Evolutionary conservation across 1,140 invertebrate genomes (phyloP).

Genomic region (Whitmania pigra): DNA sequence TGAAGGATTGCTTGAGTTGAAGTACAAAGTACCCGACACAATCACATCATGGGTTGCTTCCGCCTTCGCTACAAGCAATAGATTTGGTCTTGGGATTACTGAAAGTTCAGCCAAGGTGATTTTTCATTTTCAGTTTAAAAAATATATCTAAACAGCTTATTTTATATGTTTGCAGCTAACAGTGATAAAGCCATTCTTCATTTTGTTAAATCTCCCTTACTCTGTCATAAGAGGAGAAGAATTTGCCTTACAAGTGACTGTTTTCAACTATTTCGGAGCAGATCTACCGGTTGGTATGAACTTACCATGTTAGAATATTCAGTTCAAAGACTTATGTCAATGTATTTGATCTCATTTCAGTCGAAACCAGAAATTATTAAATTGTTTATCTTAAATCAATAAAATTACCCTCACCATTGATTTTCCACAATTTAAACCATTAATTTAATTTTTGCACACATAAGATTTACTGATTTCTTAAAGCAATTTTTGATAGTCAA

Average conservation of each 20-base stretch:
- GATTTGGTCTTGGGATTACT: constrained; percentile 69
- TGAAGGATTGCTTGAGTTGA: constrained; percentile 46
- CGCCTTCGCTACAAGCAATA: constrained; percentile 75
- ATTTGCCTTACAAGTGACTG: constrained; percentile 71
- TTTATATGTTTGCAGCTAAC: constrained; percentile 48
- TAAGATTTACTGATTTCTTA: no score
- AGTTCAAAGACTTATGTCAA: not conserved
- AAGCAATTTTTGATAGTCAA: no score
- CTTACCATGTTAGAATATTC: not conserved
- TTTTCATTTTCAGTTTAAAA: not conserved
- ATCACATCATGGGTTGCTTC: constrained; percentile 84
- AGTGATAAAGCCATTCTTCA: constrained; percentile 76
- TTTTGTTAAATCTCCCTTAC: constrained; percentile 73
- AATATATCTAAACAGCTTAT: not conserved
- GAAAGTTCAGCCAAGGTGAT: constrained; percentile 30
- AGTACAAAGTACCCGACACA: constrained; percentile 62
- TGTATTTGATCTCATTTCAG: no score
- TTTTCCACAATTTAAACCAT: no score
- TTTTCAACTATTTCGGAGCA: constrained; percentile 77
- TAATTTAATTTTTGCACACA: no score
- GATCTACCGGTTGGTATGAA: constrained; percentile 49
- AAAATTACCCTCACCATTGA: no score
- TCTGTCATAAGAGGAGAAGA: constrained; percentile 78
- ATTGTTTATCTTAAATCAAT: no score
- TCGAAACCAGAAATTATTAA: no score